A percentile compares a stretch with the other conserved stretches of the same genome.
Conservation (phyloP, 2,888 invertebrate species). For the Zelleria hepariella region DNA sequence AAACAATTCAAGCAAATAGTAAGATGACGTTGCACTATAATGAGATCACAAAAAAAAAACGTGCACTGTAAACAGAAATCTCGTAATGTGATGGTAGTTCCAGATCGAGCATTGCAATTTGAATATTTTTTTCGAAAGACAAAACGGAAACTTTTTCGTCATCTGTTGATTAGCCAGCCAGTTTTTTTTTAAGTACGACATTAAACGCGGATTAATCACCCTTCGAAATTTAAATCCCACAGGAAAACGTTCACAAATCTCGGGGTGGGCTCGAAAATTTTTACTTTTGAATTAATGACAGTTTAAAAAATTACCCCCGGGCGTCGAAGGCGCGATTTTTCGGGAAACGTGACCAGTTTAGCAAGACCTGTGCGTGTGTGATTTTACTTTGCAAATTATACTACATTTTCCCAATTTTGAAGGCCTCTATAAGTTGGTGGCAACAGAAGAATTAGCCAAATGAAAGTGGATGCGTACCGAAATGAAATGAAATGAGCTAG, state of each 20-base stretch:
- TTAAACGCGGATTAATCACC: slow-evolving; percentile 66
- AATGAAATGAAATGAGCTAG: slow-evolving; percentile 25
- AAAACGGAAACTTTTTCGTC: background rate
- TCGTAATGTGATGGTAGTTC: too few species aligned
- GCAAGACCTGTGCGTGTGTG: slow-evolving; percentile 9
- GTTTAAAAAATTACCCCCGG: slow-evolving; percentile 48
- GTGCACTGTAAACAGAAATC: too few species aligned
- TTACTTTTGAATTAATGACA: slow-evolving; percentile 59
- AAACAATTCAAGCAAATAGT: too few species aligned
- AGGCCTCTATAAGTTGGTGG: background rate
- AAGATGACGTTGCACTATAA: too few species aligned
- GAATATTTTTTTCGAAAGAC: background rate
- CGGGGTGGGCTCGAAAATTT: slow-evolving; percentile 30
- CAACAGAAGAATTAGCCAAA: slow-evolving; percentile 41
- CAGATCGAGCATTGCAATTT: too few species aligned
- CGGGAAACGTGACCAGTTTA: slow-evolving; percentile 20
- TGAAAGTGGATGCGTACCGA: slow-evolving; percentile 14
- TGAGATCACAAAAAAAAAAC: too few species aligned
- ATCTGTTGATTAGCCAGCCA: slow-evolving; percentile 55
- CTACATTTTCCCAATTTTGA: background rate
- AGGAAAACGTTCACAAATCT: slow-evolving; percentile 20
- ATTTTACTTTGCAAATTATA: background rate
- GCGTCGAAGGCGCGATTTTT: slow-evolving; percentile 17
- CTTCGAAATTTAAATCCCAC: slow-evolving; percentile 31
- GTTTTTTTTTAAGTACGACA: slow-evolving; percentile 49